phyloP scores from a whole-genome alignment of 2,113 vertebrate genomes.

The Siniperca knerii region DNA sequence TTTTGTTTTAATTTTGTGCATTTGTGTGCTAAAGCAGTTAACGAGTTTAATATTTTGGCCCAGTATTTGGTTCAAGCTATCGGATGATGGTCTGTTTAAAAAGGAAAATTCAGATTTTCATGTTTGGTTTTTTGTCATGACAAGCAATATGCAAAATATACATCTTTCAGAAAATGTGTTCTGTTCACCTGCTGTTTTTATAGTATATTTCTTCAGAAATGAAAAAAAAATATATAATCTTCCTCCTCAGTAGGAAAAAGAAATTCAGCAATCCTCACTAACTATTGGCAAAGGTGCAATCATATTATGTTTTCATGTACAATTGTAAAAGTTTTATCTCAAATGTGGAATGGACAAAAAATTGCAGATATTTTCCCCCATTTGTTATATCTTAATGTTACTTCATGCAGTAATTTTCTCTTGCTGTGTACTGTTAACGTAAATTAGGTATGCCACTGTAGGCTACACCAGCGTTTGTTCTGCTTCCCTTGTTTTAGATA shows the following conservation, averaged over 20 bases:
- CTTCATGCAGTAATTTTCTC: background rate
- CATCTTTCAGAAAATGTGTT: background rate
- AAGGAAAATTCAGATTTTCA: background rate
- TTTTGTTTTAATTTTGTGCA: background rate
- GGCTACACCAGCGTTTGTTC: background rate
- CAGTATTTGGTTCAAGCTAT: background rate
- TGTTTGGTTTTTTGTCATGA: background rate
- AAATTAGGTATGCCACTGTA: background rate
- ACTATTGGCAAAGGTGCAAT: background rate
- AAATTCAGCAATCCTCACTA: background rate
- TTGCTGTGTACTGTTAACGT: background rate
- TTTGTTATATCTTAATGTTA: background rate
- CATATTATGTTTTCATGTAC: background rate
- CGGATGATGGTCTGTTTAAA: background rate
- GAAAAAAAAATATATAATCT: background rate
- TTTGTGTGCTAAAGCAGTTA: background rate
- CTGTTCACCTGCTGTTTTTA: background rate
- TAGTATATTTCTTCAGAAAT: background rate
- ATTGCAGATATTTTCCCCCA: background rate
- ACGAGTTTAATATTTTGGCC: background rate
- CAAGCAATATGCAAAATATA: background rate
- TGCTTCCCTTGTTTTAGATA: background rate
- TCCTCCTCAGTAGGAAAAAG: background rate
- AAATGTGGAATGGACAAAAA: background rate
- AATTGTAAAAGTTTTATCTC: background rate